Conservation (phyloP, 2,113 vertebrate species). For the Lampris incognitus region DNA sequence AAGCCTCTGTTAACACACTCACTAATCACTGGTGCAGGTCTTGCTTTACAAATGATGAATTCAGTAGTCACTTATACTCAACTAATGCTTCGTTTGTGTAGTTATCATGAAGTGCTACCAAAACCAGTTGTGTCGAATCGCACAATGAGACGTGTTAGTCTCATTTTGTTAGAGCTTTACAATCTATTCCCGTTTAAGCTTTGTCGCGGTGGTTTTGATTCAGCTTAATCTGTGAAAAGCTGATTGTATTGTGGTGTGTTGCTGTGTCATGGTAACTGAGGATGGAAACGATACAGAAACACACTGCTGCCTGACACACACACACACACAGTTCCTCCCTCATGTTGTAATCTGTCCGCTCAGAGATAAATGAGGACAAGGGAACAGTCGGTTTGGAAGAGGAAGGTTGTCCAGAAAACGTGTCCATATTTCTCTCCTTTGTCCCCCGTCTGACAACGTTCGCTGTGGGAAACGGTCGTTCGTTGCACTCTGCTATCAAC, state of each 20-base stretch:
- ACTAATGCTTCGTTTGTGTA: too few species aligned
- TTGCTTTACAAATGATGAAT: too few species aligned
- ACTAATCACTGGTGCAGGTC: too few species aligned
- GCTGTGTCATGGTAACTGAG: constrained; percentile 36
- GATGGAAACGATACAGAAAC: constrained; percentile 2
- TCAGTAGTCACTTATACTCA: too few species aligned
- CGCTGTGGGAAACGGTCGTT: constrained; percentile 5
- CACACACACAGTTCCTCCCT: neutral
- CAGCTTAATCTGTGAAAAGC: constrained; percentile 20
- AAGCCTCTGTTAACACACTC: too few species aligned
- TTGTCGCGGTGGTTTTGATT: neutral
- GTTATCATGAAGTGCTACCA: too few species aligned
- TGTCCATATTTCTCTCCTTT: neutral
- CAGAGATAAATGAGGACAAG: constrained; percentile 42
- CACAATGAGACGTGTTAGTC: too few species aligned
- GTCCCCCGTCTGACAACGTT: neutral
- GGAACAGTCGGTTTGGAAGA: constrained; percentile 31
- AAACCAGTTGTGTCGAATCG: too few species aligned
- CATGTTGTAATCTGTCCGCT: constrained; percentile 21
- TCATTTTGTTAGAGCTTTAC: too few species aligned
- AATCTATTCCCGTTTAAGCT: too few species aligned
- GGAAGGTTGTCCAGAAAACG: constrained; percentile 39
- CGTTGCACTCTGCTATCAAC: neutral
- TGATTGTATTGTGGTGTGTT: neutral
- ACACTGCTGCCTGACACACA: constrained; percentile 17